A percentile compares a stretch with the other conserved stretches of the same genome.
These are phyloP conservation scores for Nemapogon koenigi DNA, from an alignment of 2,888 invertebrate species.

Conservation along the genomic window DNA sequence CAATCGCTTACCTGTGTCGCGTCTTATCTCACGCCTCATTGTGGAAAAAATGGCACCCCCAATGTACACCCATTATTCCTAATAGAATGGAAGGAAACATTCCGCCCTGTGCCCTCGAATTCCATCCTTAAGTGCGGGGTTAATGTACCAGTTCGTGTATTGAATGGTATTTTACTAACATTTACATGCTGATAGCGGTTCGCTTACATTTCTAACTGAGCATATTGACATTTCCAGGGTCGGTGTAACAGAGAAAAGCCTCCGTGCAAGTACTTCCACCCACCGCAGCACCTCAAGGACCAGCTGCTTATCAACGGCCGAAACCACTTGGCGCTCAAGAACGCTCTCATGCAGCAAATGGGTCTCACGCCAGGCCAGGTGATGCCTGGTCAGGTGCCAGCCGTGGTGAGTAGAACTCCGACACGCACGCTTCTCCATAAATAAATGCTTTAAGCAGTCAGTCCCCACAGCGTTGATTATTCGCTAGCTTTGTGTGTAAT, in stretches of 20 bases:
- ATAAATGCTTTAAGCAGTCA: slow-evolving; percentile 50
- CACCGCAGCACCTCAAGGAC: slow-evolving; percentile 99
- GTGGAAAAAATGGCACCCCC: slow-evolving; percentile 19
- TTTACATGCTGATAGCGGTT: too few relatives aligned
- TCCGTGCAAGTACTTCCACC: slow-evolving; percentile 99
- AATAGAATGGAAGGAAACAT: background rate
- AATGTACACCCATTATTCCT: slow-evolving; percentile 4
- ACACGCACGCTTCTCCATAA: slow-evolving; percentile 9
- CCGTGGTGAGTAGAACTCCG: slow-evolving; percentile 88
- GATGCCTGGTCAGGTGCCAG: slow-evolving; percentile 90
- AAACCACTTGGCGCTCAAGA: slow-evolving; percentile 99
- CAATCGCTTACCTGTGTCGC: slow-evolving; percentile 29
- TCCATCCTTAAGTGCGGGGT: too few relatives aligned
- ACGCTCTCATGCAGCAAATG: slow-evolving; percentile 97
- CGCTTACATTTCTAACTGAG: background rate
- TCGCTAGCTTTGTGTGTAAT: background rate
- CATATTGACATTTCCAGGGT: slow-evolving; percentile 85
- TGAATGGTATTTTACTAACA: too few relatives aligned
- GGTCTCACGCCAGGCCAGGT: slow-evolving; percentile 91
- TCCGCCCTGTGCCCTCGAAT: too few relatives aligned
- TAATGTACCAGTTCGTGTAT: too few relatives aligned
- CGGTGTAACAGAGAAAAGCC: slow-evolving; percentile 99
- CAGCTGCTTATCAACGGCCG: slow-evolving; percentile 99
- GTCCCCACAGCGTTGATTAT: slow-evolving; percentile 26
- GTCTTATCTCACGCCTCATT: slow-evolving; percentile 29